Evolutionary conservation across 1,140 invertebrate species (phyloP).

Genomic region (Lucilia sericata): DNA sequence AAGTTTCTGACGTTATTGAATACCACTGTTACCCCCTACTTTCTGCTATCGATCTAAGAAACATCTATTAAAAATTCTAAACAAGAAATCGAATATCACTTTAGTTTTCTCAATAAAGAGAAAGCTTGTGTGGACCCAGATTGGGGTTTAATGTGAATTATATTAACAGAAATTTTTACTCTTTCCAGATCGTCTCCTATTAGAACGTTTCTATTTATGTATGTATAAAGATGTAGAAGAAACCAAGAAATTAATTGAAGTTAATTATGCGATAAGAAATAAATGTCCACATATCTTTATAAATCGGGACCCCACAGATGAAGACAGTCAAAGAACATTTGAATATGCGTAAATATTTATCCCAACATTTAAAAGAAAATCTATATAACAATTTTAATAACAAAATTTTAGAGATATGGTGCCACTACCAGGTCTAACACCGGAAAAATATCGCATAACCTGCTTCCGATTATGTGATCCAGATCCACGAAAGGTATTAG

Average conservation of each 20-base stretch:
- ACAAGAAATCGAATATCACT: too few relatives aligned
- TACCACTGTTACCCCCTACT: too few relatives aligned
- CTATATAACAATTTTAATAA: not conserved
- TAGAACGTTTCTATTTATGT: conserved; percentile 67
- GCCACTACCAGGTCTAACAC: conserved; percentile 71
- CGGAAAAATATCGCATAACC: conserved; percentile 72
- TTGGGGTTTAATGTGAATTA: too few relatives aligned
- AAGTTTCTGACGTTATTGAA: too few relatives aligned
- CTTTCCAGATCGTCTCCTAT: conserved; percentile 57
- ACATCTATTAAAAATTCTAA: too few relatives aligned
- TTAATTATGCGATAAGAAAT: conserved; percentile 76
- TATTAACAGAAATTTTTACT: not conserved
- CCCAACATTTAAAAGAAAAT: not conserved
- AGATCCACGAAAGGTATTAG: conserved; percentile 69
- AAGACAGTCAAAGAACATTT: conserved; percentile 59
- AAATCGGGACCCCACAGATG: conserved; percentile 72
- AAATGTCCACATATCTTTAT: conserved; percentile 76
- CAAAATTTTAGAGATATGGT: conserved; percentile 70
- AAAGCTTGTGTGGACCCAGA: too few relatives aligned
- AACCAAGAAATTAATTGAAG: conserved; percentile 73
- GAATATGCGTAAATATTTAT: conserved; percentile 59
- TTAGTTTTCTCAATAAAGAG: too few relatives aligned
- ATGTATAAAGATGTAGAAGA: conserved; percentile 71
- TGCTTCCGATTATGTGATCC: conserved; percentile 74
- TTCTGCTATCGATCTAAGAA: too few relatives aligned